phyloP scores from a whole-genome alignment of 2,797 vertebrate species.

The Gymnoscopelus braueri region DNA sequence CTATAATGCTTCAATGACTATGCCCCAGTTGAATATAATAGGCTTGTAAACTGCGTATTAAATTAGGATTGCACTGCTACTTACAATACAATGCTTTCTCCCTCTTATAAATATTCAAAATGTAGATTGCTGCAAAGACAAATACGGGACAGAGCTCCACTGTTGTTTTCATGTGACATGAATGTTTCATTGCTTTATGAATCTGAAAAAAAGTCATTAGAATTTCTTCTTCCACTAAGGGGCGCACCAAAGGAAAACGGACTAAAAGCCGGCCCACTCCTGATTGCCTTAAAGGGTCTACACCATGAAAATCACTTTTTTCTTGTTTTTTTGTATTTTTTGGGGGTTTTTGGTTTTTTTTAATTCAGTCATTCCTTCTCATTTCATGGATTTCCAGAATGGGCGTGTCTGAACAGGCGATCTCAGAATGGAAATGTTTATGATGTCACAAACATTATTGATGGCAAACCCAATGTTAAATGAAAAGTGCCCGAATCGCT shows the following conservation, averaged over 20 bases:
- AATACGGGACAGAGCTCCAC: conserved; percentile 60
- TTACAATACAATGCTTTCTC: conserved; percentile 64
- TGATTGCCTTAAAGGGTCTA: conserved; percentile 26
- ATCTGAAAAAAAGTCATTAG: conserved; percentile 66
- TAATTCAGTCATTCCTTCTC: too few species aligned
- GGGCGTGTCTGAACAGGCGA: too few species aligned
- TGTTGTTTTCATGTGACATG: conserved; percentile 68
- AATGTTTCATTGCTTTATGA: conserved; percentile 73
- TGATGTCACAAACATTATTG: too few species aligned
- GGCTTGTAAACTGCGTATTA: conserved; percentile 71
- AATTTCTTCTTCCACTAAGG: conserved; percentile 50
- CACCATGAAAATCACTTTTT: too few species aligned
- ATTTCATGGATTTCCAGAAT: too few species aligned
- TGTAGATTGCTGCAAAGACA: conserved; percentile 64
- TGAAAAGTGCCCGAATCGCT: too few species aligned
- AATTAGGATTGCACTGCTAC: conserved; percentile 57
- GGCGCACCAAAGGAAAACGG: conserved; percentile 44
- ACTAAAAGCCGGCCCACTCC: conserved; percentile 45
- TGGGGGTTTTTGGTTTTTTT: too few species aligned
- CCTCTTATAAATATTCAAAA: conserved; percentile 74
- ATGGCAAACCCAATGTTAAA: too few species aligned
- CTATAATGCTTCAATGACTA: conserved; percentile 61
- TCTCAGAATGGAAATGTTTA: too few species aligned
- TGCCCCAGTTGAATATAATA: conserved; percentile 68
- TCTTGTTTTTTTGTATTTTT: too few species aligned